phyloP scores from a whole-genome alignment of 2,797 vertebrate species.

The Sebastiscus albofasciatus region DNA sequence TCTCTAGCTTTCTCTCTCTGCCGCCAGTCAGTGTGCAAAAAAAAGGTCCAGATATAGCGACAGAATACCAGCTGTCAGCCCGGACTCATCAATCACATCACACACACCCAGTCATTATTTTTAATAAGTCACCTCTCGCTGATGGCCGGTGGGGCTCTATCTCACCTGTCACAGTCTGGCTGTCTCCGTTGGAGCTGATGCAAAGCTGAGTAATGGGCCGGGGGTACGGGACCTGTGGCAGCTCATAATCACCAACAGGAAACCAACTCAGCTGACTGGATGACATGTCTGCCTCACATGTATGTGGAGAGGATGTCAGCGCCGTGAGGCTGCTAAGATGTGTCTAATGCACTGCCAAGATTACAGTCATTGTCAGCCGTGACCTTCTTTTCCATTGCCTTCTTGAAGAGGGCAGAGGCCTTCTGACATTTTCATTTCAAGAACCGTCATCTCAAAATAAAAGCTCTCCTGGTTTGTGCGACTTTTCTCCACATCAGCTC shows the following conservation, averaged over 20 bases:
- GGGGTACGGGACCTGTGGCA: constrained; percentile 43
- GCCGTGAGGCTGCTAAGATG: not conserved
- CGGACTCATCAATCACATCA: constrained; percentile 69
- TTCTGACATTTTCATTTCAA: not conserved
- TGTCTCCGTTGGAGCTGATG: constrained; percentile 46
- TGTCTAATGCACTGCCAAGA: constrained; percentile 17
- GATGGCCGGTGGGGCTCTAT: constrained; percentile 45
- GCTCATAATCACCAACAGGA: constrained; percentile 55
- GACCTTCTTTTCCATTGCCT: not conserved
- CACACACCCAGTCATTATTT: constrained; percentile 67
- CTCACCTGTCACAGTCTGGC: constrained; percentile 60
- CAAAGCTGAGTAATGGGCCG: constrained; percentile 64
- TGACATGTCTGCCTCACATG: constrained; percentile 26
- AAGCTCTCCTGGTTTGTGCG: not conserved
- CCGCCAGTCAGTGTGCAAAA: constrained; percentile 30
- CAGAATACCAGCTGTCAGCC: constrained; percentile 51
- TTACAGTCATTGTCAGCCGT: not conserved
- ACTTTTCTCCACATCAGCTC: constrained; percentile 10
- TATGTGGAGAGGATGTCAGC: not conserved
- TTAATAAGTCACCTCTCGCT: constrained; percentile 63
- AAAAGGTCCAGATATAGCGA: constrained; percentile 56
- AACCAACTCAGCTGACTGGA: constrained; percentile 32
- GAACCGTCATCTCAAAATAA: not conserved
- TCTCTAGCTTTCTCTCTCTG: constrained; percentile 8
- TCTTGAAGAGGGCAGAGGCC: not conserved